phyloP scores from a whole-genome alignment of 2,113 vertebrate genomes.

The Cathartes aura region DNA sequence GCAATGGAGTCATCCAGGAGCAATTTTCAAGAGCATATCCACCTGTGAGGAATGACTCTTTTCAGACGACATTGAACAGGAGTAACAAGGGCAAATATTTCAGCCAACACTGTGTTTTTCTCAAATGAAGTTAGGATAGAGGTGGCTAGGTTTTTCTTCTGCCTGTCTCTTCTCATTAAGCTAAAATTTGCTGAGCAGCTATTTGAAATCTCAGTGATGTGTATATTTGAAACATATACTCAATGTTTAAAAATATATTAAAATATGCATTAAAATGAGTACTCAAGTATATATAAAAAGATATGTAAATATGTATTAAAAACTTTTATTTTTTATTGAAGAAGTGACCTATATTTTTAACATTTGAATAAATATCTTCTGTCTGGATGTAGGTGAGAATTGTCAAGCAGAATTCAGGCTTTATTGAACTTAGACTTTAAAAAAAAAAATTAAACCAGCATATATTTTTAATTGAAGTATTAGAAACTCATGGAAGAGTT shows the following conservation, averaged over 20 bases:
- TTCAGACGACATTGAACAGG: not conserved
- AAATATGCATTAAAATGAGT: not conserved
- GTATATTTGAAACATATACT: not conserved
- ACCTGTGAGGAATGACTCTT: not conserved
- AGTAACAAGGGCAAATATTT: not conserved
- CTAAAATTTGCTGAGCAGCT: not conserved
- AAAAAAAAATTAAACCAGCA: rapidly evolving
- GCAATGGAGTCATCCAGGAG: not conserved
- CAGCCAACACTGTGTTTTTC: not conserved
- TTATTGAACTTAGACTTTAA: not conserved
- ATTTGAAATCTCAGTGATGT: not conserved
- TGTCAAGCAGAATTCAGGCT: not conserved
- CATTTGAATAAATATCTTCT: not conserved
- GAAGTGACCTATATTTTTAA: not conserved
- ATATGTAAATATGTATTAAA: not conserved
- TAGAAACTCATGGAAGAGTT: not conserved
- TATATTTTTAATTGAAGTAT: not conserved
- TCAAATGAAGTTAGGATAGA: not conserved
- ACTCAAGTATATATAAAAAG: not conserved
- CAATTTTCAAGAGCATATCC: not conserved
- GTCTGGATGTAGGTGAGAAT: not conserved
- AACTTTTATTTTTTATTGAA: not conserved
- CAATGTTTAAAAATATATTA: not conserved
- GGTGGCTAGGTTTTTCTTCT: not conserved
- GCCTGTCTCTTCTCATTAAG: not conserved